Evolutionary conservation across 2,113 vertebrate species (phyloP).

Genomic region (Ramphastos sulfuratus): DNA sequence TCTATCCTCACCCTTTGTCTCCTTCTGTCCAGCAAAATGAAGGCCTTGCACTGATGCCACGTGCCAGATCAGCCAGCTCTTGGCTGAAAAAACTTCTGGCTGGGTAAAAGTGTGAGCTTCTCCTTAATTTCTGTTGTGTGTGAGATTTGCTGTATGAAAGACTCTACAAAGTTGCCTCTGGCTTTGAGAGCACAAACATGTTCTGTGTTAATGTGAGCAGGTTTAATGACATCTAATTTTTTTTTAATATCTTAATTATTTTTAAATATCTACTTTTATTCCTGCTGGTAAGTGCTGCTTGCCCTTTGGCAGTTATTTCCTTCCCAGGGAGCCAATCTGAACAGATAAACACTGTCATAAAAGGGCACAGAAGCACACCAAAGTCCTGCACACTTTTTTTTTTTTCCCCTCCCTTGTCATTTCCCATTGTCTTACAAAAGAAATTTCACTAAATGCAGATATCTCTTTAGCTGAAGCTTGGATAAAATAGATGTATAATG

Average conservation of each 20-base stretch:
- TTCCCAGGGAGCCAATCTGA: not conserved
- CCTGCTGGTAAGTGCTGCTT: not conserved
- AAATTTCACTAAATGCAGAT: not conserved
- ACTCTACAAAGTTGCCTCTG: not conserved
- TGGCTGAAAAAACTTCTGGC: not conserved
- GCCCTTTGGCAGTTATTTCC: not conserved
- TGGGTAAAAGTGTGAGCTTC: not conserved
- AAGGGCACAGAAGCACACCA: not conserved
- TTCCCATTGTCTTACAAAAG: not conserved
- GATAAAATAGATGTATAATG: not conserved
- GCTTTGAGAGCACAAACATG: not conserved
- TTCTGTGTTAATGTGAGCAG: not conserved
- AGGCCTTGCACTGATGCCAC: not conserved
- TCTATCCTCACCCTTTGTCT: not conserved
- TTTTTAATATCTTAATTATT: not conserved
- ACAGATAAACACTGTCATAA: not conserved
- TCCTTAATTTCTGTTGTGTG: not conserved
- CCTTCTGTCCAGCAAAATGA: not conserved
- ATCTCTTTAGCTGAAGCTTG: not conserved
- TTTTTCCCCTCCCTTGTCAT: rapidly evolving
- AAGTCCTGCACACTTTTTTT: not conserved
- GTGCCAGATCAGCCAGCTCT: not conserved
- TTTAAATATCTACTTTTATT: not conserved
- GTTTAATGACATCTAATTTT: not conserved
- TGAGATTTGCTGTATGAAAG: not conserved